Evolutionary conservation across 2,888 invertebrate genomes (phyloP).

Genomic region (Steinernema hermaphroditum): DNA sequence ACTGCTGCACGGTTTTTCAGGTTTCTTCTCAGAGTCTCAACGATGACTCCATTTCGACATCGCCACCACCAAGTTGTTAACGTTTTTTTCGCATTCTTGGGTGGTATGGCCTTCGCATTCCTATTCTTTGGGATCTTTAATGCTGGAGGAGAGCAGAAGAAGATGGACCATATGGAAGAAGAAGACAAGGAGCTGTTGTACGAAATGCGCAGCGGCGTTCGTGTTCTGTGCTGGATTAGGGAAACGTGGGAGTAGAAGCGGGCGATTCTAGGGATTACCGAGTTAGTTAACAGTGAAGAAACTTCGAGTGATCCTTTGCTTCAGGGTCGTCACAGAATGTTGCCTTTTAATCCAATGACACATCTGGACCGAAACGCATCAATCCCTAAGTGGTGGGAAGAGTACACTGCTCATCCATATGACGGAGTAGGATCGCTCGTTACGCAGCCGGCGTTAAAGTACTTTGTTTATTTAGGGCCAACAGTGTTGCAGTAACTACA

Average conservation of each 20-base stretch:
- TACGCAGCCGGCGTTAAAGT: not conserved
- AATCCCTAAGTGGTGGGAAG: constrained; percentile 79
- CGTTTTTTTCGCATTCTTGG: too few relatives aligned
- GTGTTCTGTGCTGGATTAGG: constrained; percentile 60
- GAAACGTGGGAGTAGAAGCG: constrained; percentile 80
- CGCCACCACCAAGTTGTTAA: too few relatives aligned
- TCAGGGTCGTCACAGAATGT: constrained; percentile 32
- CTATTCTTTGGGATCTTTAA: too few relatives aligned
- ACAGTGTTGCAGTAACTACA: not conserved
- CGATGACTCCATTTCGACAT: too few relatives aligned
- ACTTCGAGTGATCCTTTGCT: not conserved
- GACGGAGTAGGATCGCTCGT: constrained; percentile 75
- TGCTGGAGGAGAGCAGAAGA: too few relatives aligned
- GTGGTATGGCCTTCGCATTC: too few relatives aligned
- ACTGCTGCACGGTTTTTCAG: too few relatives aligned
- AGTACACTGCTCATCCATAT: constrained; percentile 84
- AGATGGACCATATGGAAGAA: not conserved
- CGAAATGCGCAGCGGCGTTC: constrained; percentile 33
- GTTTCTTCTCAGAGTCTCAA: too few relatives aligned
- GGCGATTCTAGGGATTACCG: constrained; percentile 82
- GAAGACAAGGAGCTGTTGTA: not conserved
- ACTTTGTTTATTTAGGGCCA: not conserved
- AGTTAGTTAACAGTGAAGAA: constrained; percentile 31
- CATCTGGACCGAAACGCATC: not conserved
- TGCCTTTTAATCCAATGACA: constrained; percentile 26